Base-by-base conservation (phyloP, 2,113 vertebrate species). In the Manacus vitellinus region DNA sequence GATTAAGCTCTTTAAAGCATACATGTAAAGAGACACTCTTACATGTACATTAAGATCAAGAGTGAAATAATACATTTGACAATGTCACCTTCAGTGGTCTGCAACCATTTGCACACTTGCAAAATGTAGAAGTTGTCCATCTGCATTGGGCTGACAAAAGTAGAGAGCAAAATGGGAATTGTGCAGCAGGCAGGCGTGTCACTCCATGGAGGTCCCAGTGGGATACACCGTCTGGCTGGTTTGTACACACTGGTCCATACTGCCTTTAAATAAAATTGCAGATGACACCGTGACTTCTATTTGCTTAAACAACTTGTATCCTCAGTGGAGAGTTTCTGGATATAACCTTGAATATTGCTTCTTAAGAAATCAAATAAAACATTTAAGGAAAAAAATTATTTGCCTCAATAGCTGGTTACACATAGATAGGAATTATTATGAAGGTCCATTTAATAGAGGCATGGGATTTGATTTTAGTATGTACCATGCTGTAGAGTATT, bases 61-160 rank as follows among this genome's bases (percentile, higher is more conserved):
- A 91, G 51, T 81, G 91, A 96, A 89, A 71, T 84, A 91, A 88
- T 74, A 89, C 83, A 67, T 86, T 88, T 94, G 95, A 86, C 94
- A 92, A 22, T 61, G 91, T 95, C 96, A 92, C 72, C 89, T 94
- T 84, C 35, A 5, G 65, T 37, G 52, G 12, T 71, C 91, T 71
- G 73, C 61, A 84, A 8, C 61, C 83, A 89, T 56, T 89, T 89
- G 80, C 72, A 46, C 76, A 7, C 68, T 61, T 92, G 86, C 56
- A 85, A 89, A 78, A 84, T 56, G 56, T 13, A 94, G 75, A 88
- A 85, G 56, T 80, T 92, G 83, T 81, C 86, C 84, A 84, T 91
- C 92, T 81, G 76, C 72, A n/a, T 66, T 59, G 89, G 52, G 39
- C 86, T 92, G 92, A 86, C 72, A 67, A 13, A 85, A 71, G 83